Base-by-base conservation (phyloP, 2,113 vertebrate species). In the Eurypyga helias region DNA sequence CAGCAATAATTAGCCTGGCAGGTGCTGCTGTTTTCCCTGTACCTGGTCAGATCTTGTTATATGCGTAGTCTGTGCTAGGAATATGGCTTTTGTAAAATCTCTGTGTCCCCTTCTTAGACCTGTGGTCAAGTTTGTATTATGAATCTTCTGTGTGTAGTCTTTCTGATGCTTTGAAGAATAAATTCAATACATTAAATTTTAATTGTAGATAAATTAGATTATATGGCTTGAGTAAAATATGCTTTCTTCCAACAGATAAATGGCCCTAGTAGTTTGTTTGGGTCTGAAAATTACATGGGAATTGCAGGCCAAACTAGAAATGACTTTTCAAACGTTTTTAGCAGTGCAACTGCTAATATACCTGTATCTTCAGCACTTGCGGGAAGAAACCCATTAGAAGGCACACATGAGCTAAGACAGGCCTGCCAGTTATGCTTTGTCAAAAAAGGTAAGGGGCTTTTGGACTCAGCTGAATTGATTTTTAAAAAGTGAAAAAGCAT, bases 371-470 rank as follows among this genome's bases (percentile, higher is more conserved):
- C 94, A 2, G 81, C 96, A 54, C 90, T 97, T 80, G 86, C 19
- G 7, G 96, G 91, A 33, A 94, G 97, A 90, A 99, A 99, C 90
- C 99, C 99, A 4, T 98, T 99, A 55, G 99, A 99, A 90, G 99
- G 99, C 86, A 99, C 99, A 4, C 99, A 99, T 73, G 99, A 99
- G 43, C 98, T 99, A 90, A 98, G 98, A 94, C 99, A 99, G 92
- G 99, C 99, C n/a, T 99, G 99, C 96, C 98, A 98, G 55, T 67
- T 97, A 43, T 99, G 99, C 96, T 99, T 98, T 77, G 90, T 99
- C 86, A 99, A 98, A 98, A 99, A 98, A 93, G 99, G 99, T 99
- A 96, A 98, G 99, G 45, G 76, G 24, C 28, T 60, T 51, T 69
- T 73, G 13, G 17, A 64, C 34, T 54, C 41, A 6, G 4, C 10